Evolutionary conservation across 2,888 invertebrate genomes (phyloP).

Genomic region (Hyalella azteca): DNA sequence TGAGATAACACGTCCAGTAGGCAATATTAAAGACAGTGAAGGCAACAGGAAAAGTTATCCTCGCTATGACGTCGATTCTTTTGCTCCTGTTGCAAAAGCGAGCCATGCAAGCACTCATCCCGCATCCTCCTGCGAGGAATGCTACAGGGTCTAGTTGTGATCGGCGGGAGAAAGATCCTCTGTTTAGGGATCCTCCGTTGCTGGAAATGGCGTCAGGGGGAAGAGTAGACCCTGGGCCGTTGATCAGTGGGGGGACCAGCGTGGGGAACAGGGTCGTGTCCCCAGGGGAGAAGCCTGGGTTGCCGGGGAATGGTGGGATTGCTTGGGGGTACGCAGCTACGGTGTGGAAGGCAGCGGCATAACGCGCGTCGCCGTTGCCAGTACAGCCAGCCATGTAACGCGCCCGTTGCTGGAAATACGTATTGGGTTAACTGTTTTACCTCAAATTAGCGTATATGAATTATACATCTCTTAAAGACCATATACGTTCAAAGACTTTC

Average conservation of each 20-base stretch:
- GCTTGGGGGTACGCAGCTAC: conserved; percentile 20
- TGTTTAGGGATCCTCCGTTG: conserved; percentile 27
- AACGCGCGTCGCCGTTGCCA: conserved; percentile 35
- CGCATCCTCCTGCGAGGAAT: conserved; percentile 27
- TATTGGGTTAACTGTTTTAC: no score
- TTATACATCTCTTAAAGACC: no score
- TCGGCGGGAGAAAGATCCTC: neutral
- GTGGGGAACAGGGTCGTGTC: neutral
- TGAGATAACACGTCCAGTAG: conserved; percentile 87
- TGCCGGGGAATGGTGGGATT: conserved; percentile 5
- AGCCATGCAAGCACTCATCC: conserved; percentile 64
- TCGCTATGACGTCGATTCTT: conserved; percentile 94
- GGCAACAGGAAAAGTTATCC: conserved; percentile 91
- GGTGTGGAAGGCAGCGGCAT: conserved; percentile 19
- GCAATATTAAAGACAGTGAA: conserved; percentile 93
- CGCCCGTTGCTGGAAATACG: conserved; percentile 20
- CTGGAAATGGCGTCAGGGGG: neutral
- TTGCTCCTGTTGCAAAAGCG: conserved; percentile 94
- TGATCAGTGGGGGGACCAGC: conserved; percentile 2
- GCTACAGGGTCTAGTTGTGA: neutral
- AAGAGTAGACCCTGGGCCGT: conserved; percentile 7
- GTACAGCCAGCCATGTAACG: conserved; percentile 38
- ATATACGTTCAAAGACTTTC: no score
- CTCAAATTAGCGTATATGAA: no score
- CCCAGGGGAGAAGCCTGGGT: neutral